phyloP scores from a whole-genome alignment of 2,113 vertebrate species.

The Cepphus grylle region DNA sequence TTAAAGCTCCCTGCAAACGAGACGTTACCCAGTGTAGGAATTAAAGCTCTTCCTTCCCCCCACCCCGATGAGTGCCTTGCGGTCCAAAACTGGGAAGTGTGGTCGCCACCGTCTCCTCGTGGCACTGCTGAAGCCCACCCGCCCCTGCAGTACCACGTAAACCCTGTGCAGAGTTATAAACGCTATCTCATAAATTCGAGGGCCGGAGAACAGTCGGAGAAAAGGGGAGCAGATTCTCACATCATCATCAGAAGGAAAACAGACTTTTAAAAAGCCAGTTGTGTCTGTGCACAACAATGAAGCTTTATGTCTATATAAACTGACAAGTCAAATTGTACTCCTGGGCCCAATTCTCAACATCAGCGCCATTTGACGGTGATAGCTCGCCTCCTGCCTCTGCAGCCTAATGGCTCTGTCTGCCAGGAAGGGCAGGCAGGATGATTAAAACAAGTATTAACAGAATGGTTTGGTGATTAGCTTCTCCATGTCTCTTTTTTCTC shows the following conservation, averaged over 20 bases:
- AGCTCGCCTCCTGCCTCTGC: conserved; percentile 57
- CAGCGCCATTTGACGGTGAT: conserved; percentile 61
- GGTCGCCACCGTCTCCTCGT: not conserved
- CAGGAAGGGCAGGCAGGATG: conserved; percentile 67
- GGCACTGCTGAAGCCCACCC: not conserved
- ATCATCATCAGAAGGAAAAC: conserved; percentile 63
- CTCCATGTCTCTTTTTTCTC: not conserved
- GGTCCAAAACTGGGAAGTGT: not conserved
- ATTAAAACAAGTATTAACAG: conserved; percentile 76
- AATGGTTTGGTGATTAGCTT: conserved; percentile 74
- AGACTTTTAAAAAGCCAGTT: conserved; percentile 67
- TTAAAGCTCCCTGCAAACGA: not conserved
- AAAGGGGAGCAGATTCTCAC: conserved; percentile 53
- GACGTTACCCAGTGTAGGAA: not conserved
- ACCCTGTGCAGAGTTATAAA: not conserved
- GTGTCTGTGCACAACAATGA: conserved; percentile 66
- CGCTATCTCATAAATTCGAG: not conserved
- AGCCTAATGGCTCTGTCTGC: conserved; percentile 58
- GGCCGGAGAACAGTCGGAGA: conserved; percentile 32
- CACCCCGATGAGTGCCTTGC: fast-evolving
- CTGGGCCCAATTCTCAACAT: conserved; percentile 71
- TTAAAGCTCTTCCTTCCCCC: not conserved
- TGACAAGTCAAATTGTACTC: conserved; percentile 80
- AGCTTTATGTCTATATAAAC: conserved; percentile 78
- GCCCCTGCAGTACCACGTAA: not conserved